Evolutionary conservation across 2,888 invertebrate genomes (phyloP).

Genomic region (Oithona nana): DNA sequence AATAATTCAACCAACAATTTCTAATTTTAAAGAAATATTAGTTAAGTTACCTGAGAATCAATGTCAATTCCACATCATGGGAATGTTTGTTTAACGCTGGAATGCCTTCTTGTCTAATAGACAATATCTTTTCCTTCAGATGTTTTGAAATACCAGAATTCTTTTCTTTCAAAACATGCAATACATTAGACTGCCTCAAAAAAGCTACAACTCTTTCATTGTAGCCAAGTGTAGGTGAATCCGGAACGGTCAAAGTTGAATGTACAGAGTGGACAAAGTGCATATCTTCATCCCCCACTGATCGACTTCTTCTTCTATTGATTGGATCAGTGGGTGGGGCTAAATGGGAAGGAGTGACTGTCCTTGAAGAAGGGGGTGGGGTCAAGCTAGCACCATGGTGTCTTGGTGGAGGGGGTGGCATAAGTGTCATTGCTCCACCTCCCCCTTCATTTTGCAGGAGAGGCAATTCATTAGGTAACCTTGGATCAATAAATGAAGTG

Average conservation of each 20-base stretch:
- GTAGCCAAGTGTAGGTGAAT: slow-evolving; percentile 52
- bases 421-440: slow-evolving; percentile 21
- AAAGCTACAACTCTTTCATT: slow-evolving; percentile 91
- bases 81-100: slow-evolving; percentile 62
- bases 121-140: slow-evolving; percentile 63
- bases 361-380: slow-evolving; percentile 22
- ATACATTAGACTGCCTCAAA: slow-evolving; percentile 76
- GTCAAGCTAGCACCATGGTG: slow-evolving; percentile 20
- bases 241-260: slow-evolving; percentile 20
- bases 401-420: slow-evolving; percentile 19
- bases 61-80: slow-evolving; percentile 81
- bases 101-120: slow-evolving; percentile 71
- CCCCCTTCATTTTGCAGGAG: slow-evolving; percentile 34
- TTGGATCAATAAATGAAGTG: slow-evolving; percentile 92
- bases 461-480: slow-evolving; percentile 65
- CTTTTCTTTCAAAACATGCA: slow-evolving; percentile 68
- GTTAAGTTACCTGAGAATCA: slow-evolving; percentile 58
- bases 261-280: background rate
- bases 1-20: no score
- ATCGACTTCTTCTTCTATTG: background rate
- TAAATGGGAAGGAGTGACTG: slow-evolving; percentile 4
- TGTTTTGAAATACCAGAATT: slow-evolving; percentile 47
- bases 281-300: background rate
- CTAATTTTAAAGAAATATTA: background rate
- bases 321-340: background rate